phyloP scores from a whole-genome alignment of 2,797 vertebrate genomes.

The Uromys caudimaculatus region DNA sequence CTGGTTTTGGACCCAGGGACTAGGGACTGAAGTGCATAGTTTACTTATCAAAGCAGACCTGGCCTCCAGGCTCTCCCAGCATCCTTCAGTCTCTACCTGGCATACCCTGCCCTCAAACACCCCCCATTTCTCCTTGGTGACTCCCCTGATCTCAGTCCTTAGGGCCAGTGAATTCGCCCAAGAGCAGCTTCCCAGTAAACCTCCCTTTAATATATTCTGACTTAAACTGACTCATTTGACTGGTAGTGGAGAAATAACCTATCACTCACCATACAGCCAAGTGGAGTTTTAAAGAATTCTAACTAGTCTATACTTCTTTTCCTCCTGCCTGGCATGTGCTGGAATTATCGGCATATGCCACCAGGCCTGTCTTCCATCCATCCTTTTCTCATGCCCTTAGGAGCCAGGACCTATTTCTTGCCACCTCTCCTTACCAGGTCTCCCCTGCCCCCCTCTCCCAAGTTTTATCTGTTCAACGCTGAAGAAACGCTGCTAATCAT shows the following conservation, averaged over 20 bases:
- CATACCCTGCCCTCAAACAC: too few species aligned
- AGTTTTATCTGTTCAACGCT: constrained; percentile 10
- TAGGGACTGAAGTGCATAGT: too few species aligned
- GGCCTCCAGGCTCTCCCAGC: too few species aligned
- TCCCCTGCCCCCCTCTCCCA: neutral
- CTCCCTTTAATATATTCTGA: neutral
- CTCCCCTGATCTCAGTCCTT: too few species aligned
- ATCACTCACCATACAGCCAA: neutral
- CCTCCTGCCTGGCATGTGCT: neutral
- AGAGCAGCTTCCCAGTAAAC: too few species aligned
- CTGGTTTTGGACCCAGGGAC: too few species aligned
- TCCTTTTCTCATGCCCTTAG: neutral
- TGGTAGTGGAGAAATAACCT: neutral
- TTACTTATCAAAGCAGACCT: too few species aligned
- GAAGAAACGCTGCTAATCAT: neutral
- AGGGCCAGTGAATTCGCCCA: too few species aligned
- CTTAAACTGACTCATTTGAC: neutral
- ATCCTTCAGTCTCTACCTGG: too few species aligned
- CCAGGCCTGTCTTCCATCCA: neutral
- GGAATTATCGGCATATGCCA: neutral
- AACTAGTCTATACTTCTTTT: neutral
- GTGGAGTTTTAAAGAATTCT: neutral
- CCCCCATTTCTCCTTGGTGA: too few species aligned
- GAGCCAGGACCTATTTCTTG: neutral
- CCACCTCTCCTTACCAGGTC: neutral